These are phyloP conservation scores for Batillaria attramentaria DNA, from an alignment of 1,140 invertebrate genomes.

Conservation along the genomic window DNA sequence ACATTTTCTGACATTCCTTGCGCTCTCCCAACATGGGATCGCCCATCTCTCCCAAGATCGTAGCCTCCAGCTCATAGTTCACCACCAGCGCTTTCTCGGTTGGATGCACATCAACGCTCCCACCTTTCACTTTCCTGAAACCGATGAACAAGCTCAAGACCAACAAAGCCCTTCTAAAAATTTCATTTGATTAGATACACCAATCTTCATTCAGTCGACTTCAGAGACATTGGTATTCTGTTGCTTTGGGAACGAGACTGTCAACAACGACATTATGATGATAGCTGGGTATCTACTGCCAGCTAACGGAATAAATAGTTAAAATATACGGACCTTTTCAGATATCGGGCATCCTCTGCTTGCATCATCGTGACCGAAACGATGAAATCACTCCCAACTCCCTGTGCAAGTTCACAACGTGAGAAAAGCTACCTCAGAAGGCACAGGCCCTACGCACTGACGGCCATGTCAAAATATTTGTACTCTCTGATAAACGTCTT, in stretches of 20 bases:
- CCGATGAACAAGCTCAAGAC: neutral
- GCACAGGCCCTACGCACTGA: neutral
- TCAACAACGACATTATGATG: neutral
- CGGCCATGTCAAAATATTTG: slow-evolving; percentile 43
- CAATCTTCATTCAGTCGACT: neutral
- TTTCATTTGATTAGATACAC: neutral
- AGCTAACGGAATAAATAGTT: neutral
- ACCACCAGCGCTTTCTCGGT: slow-evolving; percentile 91
- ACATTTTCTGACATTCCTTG: slow-evolving; percentile 80
- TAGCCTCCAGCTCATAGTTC: slow-evolving; percentile 90
- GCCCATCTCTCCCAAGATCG: slow-evolving; percentile 86
- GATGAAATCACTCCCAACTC: too few species aligned
- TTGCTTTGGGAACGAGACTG: slow-evolving; percentile 23
- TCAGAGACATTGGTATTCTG: neutral
- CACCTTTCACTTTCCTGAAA: slow-evolving; percentile 84
- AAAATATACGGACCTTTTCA: slow-evolving; percentile 54
- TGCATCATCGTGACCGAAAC: slow-evolving; percentile 52
- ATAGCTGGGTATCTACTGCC: neutral
- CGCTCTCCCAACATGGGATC: slow-evolving; percentile 89
- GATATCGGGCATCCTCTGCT: slow-evolving; percentile 63
- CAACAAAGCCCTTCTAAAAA: neutral
- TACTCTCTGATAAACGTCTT: slow-evolving; percentile 28
- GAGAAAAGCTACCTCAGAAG: too few species aligned
- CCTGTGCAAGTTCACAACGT: too few species aligned
- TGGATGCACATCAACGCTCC: slow-evolving; percentile 90